Base-by-base conservation (phyloP, 2,797 vertebrate genomes). In the Hippoglossus hippoglossus region DNA sequence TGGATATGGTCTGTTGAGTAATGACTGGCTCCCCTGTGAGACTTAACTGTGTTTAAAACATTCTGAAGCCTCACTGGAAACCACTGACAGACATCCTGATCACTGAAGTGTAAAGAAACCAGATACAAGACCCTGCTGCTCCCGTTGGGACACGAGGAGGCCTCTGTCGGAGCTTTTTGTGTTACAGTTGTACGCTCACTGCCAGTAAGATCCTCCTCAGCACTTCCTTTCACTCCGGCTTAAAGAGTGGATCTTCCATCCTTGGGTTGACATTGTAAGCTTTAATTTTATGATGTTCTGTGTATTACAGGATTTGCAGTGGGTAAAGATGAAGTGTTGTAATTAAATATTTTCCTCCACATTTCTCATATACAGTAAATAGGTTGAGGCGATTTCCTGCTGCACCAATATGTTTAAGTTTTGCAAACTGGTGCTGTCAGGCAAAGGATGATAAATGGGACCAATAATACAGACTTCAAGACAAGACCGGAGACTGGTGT, bases 51-150 rank as follows among this genome's bases (percentile, higher is more conserved):
- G 65, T 87, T 85, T 71, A 75, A 87, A 90, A 83, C 81, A 83
- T 81, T 71, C 57, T 66, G 75, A 67, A 76, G 65, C 71, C 60
- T 82, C 71, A 61, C 64, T 85, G 63, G 76, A 75, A 85, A 62
- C 69, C 64, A 41, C 71, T 76, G 81, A 89, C 82, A 76, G 86
- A 87, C 87, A 84, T 81, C 70, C 73, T 67, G 81, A 63, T 34
- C 76, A 77, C 67, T 80, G 75, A 79, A 83, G 87, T 73, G 77
- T 73, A 63, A 82, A 81, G 71, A 79, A 88, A 79, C 73, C 77
- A 84, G 79, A 88, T 81, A 83, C 53, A 74, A 77, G 78, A 85
- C 69, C 70, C 70, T 0, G 50, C 54, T 44, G 62, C 28, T 72
- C 69, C 80, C 68, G 1, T 6, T 21, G 87, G 77, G 75, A 87